Evolutionary conservation across 2,888 invertebrate genomes (phyloP).

Genomic region (Dusona sp.): DNA sequence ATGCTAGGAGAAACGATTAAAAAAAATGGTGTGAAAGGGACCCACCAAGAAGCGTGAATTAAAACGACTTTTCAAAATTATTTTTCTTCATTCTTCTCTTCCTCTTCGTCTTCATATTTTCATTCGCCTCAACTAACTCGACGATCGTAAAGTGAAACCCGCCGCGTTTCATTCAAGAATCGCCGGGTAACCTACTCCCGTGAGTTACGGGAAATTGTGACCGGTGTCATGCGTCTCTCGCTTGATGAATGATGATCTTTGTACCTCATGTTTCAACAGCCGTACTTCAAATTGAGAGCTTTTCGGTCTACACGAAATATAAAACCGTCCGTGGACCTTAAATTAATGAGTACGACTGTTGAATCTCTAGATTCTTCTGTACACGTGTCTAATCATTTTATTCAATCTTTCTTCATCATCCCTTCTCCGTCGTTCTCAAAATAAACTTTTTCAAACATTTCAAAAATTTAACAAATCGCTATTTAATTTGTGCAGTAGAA

Average conservation of each 20-base stretch:
- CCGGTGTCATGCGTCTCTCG: conserved; percentile 39
- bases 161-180: conserved; percentile 48
- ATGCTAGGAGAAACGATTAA: not conserved
- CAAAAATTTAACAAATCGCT: not conserved
- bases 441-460: not conserved
- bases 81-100: conserved; percentile 26
- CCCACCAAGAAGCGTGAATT: conserved; percentile 48
- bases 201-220: conserved; percentile 57
- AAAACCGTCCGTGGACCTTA: not conserved
- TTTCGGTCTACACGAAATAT: conserved; percentile 15
- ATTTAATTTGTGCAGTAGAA: not conserved
- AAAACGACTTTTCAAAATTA: not conserved
- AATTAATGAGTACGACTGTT: conserved; percentile 50
- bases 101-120: not conserved
- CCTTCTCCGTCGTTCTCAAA: not conserved
- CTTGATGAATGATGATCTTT: conserved; percentile 55
- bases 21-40: conserved; percentile 25
- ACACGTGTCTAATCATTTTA: not conserved
- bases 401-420: conserved; percentile 6
- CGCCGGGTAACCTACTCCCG: conserved; percentile 10
- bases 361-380: conserved; percentile 37
- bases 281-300: conserved; percentile 47
- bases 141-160: conserved; percentile 29
- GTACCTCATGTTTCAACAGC: not conserved
- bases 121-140: not conserved